Percentiles rank a stretch among this genome's conserved stretches.
phyloP scores from a whole-genome alignment of 2,797 vertebrate species.

The Crenuchus spilurus region DNA sequence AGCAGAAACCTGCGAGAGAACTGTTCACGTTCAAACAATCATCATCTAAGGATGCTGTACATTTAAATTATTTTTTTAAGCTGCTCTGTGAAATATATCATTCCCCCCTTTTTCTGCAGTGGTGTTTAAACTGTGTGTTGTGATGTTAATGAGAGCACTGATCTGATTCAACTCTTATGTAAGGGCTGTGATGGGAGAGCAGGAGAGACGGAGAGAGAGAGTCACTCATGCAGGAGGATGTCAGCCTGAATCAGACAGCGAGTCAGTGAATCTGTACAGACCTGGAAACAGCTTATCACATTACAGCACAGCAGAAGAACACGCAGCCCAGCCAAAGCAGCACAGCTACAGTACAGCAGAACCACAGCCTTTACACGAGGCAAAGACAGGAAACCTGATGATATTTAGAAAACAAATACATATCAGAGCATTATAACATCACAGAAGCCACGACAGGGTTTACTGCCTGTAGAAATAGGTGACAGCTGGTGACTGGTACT shows the following conservation, averaged over 20 bases:
- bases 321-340: neutral
- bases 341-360: neutral
- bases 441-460: too few relatives aligned
- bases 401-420: too few relatives aligned
- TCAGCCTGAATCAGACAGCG: conserved; percentile 48
- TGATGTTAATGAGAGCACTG: conserved; percentile 24
- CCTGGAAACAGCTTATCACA: conserved; percentile 13
- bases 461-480: too few relatives aligned
- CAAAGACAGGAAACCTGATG: neutral
- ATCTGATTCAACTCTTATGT: conserved; percentile 31
- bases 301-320: neutral
- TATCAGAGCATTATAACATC: too few relatives aligned
- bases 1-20: conserved; percentile 46
- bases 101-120: neutral
- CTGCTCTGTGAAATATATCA: conserved; percentile 44
- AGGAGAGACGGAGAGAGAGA: conserved; percentile 23
- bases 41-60: conserved; percentile 28
- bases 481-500: too few relatives aligned
- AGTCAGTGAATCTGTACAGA: conserved; percentile 40
- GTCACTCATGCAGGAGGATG: conserved; percentile 34
- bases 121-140: neutral
- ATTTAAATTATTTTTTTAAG: conserved; percentile 44
- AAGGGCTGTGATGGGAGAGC: conserved; percentile 29
- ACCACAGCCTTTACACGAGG: neutral
- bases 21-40: conserved; percentile 41